phyloP scores from a whole-genome alignment of 1,140 invertebrate species.

The Drosophila carrolli region DNA sequence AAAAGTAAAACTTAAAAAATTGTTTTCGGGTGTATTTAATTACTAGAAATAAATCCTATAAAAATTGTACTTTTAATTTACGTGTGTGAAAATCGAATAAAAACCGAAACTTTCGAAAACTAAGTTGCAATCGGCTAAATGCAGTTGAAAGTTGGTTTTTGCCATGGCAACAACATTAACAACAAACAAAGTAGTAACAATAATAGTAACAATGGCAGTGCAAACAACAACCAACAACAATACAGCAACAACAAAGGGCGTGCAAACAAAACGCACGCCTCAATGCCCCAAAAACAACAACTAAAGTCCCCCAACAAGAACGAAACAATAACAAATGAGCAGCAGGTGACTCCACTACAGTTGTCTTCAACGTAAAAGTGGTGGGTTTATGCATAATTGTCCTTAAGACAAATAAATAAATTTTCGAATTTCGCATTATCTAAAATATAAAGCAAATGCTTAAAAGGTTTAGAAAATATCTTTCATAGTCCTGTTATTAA shows the following conservation, averaged over 20 bases:
- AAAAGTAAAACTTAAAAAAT: too few relatives aligned
- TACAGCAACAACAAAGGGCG: slow-evolving; percentile 55
- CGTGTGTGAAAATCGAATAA: slow-evolving; percentile 15
- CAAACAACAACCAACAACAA: slow-evolving; percentile 37
- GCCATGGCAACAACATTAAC: slow-evolving; percentile 61
- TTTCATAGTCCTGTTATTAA: too few relatives aligned
- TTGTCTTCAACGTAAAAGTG: too few relatives aligned
- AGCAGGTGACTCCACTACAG: slow-evolving; percentile 33
- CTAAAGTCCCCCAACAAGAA: slow-evolving; percentile 30
- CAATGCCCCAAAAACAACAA: slow-evolving; percentile 61
- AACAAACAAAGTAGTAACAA: slow-evolving; percentile 31
- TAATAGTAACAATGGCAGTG: slow-evolving; percentile 29
- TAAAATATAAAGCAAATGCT: too few relatives aligned
- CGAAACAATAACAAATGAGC: slow-evolving; percentile 35
- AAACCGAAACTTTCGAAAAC: slow-evolving; percentile 43
- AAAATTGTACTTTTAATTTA: too few relatives aligned
- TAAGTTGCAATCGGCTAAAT: slow-evolving; percentile 53
- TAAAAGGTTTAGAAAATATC: too few relatives aligned
- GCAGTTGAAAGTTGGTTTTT: slow-evolving; percentile 59
- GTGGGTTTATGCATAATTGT: too few relatives aligned
- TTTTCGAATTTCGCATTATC: too few relatives aligned
- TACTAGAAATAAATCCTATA: too few relatives aligned
- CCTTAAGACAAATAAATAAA: too few relatives aligned
- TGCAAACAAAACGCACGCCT: slow-evolving; percentile 78
- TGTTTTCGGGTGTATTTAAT: too few relatives aligned